Percentiles rank a stretch among this genome's conserved stretches.
Evolutionary conservation across 2,797 vertebrate species (phyloP).

Genomic region (Ibycter americanus): DNA sequence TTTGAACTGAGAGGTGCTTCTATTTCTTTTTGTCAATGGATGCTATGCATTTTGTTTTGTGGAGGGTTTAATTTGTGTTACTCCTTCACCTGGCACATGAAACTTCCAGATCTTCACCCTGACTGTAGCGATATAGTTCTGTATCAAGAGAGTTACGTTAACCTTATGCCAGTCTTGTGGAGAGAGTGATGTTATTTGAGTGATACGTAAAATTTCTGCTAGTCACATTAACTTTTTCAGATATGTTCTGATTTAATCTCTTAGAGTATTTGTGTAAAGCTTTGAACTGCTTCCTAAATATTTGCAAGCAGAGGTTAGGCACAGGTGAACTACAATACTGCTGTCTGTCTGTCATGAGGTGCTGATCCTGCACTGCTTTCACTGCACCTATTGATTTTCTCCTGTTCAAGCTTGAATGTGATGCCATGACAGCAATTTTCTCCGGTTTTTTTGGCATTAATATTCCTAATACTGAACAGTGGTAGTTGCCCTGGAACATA

Average conservation of each 20-base stretch:
- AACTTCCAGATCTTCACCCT: not conserved
- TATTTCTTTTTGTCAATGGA: not conserved
- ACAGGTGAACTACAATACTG: not conserved
- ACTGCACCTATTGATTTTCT: not conserved
- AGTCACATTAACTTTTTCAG: not conserved
- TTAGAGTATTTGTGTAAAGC: not conserved
- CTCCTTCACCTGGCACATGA: not conserved
- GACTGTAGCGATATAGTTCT: not conserved
- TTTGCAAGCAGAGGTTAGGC: not conserved
- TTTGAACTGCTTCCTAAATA: not conserved
- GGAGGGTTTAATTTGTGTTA: not conserved
- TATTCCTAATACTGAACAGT: not conserved
- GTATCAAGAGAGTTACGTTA: not conserved
- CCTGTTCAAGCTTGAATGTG: not conserved
- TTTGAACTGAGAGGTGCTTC: not conserved
- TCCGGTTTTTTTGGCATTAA: not conserved
- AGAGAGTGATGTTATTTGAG: not conserved
- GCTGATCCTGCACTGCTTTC: not conserved
- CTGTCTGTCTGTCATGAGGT: not conserved
- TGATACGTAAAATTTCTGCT: not conserved
- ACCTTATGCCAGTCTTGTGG: not conserved
- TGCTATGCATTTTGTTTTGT: not conserved
- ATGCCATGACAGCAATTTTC: not conserved
- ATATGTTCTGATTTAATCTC: not conserved
- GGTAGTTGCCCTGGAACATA: not conserved